phyloP scores from a whole-genome alignment of 1,140 invertebrate genomes.

The Oreohelix idahoensis region DNA sequence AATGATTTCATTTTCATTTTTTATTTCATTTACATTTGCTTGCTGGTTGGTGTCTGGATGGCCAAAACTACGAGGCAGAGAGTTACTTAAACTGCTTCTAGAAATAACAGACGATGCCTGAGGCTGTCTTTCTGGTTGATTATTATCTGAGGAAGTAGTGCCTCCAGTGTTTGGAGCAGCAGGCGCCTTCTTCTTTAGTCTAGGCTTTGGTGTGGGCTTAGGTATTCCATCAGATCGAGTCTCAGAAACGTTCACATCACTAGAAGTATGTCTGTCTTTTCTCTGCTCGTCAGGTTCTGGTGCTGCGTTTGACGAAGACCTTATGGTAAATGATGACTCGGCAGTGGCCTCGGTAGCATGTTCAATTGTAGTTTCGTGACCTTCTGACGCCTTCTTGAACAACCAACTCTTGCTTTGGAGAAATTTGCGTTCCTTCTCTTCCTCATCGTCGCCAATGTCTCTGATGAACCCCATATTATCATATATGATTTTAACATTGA shows the following conservation, averaged over 20 bases:
- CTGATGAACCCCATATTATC: slow-evolving; percentile 31
- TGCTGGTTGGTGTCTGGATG: background rate
- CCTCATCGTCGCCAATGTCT: slow-evolving; percentile 32
- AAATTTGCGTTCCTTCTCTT: slow-evolving; percentile 43
- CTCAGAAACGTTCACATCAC: background rate
- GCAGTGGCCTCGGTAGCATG: no score
- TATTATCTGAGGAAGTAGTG: background rate
- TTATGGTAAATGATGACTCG: background rate
- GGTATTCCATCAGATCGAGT: background rate
- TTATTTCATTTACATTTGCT: background rate
- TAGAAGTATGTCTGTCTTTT: background rate
- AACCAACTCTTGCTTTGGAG: slow-evolving; percentile 38
- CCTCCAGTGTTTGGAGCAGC: background rate
- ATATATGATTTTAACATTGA: background rate
- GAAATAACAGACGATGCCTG: background rate
- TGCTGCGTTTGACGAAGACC: background rate
- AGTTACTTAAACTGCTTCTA: background rate
- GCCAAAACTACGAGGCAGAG: background rate
- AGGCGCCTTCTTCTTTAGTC: background rate
- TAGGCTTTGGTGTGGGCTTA: background rate
- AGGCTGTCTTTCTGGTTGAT: background rate
- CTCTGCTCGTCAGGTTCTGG: background rate
- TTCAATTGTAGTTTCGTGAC: background rate
- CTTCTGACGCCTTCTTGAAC: slow-evolving; percentile 37
- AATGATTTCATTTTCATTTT: background rate